Evolutionary conservation across 2,113 vertebrate genomes (phyloP).

Genomic region (Machaerirhynchus nigripectus): DNA sequence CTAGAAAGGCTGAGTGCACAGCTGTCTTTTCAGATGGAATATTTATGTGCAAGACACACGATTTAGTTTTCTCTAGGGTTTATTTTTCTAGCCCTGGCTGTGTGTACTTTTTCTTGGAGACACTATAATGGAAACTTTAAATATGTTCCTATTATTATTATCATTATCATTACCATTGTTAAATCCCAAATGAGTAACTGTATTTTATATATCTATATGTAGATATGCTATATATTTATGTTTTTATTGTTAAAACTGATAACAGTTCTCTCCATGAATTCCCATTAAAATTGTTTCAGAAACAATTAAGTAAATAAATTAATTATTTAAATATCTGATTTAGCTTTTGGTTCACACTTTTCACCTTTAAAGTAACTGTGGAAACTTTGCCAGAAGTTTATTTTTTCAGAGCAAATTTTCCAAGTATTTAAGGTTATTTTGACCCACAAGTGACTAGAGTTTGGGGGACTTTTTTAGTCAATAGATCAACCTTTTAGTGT

Average conservation of each 20-base stretch:
- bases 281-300: not conserved
- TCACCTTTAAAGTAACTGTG: not conserved
- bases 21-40: not conserved
- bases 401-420: not conserved
- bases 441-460: not conserved
- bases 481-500: no score
- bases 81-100: not conserved
- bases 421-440: not conserved
- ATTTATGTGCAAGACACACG: not conserved
- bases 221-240: not conserved
- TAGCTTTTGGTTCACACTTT: not conserved
- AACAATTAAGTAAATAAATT: no score
- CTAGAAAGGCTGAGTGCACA: not conserved
- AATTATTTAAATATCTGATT: no score
- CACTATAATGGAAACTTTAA: not conserved
- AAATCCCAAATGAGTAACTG: not conserved
- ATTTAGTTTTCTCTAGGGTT: not conserved
- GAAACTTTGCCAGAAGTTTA: not conserved
- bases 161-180: not conserved
- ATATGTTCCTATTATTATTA: not conserved
- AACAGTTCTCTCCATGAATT: not conserved
- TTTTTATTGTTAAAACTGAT: not conserved
- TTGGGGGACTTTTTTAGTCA: not conserved
- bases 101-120: not conserved
- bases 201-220: not conserved